phyloP scores from a whole-genome alignment of 2,113 vertebrate species.

The Triplophysa siluroides region DNA sequence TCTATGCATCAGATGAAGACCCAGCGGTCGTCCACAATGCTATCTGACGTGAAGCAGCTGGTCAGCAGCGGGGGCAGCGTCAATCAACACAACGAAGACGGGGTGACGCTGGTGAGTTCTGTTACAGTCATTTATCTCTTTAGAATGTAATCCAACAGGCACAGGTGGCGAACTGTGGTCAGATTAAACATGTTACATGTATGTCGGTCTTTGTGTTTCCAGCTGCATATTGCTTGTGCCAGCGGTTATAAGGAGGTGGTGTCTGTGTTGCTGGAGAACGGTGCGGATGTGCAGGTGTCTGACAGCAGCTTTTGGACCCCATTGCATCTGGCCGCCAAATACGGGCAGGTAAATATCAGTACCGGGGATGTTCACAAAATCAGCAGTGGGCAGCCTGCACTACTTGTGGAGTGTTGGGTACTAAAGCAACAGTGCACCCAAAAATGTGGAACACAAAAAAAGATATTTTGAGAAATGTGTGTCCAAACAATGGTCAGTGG shows the following conservation, averaged over 20 bases:
- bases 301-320: constrained; percentile 89
- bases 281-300: constrained; percentile 77
- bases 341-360: constrained; percentile 83
- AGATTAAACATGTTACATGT: not conserved
- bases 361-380: too few relatives aligned
- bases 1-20: constrained; percentile 82
- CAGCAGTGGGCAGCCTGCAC: too few relatives aligned
- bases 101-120: constrained; percentile 85
- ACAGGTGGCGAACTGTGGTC: not conserved
- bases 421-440: too few relatives aligned
- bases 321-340: constrained; percentile 91
- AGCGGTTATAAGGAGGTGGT: constrained; percentile 88
- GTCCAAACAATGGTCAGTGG: too few relatives aligned
- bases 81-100: constrained; percentile 84
- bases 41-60: constrained; percentile 85
- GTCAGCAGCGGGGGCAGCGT: constrained; percentile 77
- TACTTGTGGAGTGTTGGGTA: too few relatives aligned
- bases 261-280: constrained; percentile 78
- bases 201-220: constrained; percentile 10
- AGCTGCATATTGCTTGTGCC: constrained; percentile 91
- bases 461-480: too few relatives aligned
- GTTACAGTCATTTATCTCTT: not conserved
- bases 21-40: constrained; percentile 82
- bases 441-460: too few relatives aligned
- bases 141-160: not conserved